phyloP scores from a whole-genome alignment of 2,888 invertebrate species.

The Athripsodes cinereus region DNA sequence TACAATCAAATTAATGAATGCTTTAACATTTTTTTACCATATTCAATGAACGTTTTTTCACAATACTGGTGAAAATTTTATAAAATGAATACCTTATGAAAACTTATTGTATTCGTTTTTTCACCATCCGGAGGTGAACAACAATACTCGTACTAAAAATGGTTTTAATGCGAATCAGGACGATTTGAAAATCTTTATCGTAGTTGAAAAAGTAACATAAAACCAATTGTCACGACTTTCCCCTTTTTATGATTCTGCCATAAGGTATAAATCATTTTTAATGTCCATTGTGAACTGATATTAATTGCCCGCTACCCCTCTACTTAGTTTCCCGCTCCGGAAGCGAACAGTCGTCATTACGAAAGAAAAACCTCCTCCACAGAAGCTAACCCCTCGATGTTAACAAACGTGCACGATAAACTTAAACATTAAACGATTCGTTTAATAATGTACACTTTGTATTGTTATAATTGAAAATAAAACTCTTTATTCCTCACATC shows the following conservation, averaged over 20 bases:
- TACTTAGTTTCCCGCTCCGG: conserved; percentile 6
- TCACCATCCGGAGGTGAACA: no score
- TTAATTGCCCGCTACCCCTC: conserved; percentile 16
- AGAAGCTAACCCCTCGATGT: conserved; percentile 19
- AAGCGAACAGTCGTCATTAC: conserved; percentile 23
- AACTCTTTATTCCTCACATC: background rate
- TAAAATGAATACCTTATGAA: no score
- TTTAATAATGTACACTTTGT: conserved; percentile 16
- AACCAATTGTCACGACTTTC: conserved; percentile 17
- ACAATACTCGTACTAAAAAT: background rate
- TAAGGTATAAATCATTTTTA: conserved; percentile 23
- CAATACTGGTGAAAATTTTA: no score
- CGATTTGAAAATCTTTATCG: background rate
- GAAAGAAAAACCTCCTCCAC: conserved; percentile 12
- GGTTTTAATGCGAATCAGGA: background rate
- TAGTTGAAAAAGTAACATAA: conserved; percentile 6
- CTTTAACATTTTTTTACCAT: no score
- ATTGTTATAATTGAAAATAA: background rate
- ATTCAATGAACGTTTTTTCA: no score
- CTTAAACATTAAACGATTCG: conserved; percentile 14
- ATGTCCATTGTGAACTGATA: conserved; percentile 12
- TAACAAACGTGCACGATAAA: conserved; percentile 22
- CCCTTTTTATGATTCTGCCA: conserved; percentile 9
- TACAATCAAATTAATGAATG: no score
- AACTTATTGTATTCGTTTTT: no score